Evolutionary conservation across 2,797 vertebrate species (phyloP).

Genomic region (Gallinago stenura): DNA sequence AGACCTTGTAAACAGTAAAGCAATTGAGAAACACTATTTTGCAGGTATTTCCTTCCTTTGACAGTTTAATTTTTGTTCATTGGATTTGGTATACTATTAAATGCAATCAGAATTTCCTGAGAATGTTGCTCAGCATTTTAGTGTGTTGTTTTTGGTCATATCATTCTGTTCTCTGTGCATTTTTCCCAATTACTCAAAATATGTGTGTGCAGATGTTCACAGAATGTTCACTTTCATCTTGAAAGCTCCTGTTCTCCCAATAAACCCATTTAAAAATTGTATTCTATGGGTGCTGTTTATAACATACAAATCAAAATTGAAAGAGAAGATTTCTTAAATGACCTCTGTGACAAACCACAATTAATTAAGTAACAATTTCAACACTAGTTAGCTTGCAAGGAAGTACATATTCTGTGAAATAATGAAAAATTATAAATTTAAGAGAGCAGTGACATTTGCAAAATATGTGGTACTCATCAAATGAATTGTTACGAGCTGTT

Average conservation of each 20-base stretch:
- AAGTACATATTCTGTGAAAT: not conserved
- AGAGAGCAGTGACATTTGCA: constrained; percentile 5
- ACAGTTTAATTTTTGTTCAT: constrained; percentile 22
- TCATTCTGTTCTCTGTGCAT: not conserved
- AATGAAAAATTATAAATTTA: constrained; percentile 3
- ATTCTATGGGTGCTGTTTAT: not conserved
- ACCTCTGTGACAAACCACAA: not conserved
- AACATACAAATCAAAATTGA: not conserved
- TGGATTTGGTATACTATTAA: not conserved
- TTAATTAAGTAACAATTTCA: constrained; percentile 5
- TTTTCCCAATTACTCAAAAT: not conserved
- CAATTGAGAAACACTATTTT: not conserved
- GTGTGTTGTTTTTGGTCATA: not conserved
- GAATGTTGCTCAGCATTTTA: not conserved
- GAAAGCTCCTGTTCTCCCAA: not conserved
- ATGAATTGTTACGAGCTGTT: not conserved
- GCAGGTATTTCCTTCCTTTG: not conserved
- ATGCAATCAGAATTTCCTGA: not conserved
- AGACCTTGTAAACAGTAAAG: not conserved
- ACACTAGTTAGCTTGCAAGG: not conserved
- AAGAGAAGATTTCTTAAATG: not conserved
- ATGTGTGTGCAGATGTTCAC: not conserved
- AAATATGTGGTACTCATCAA: not conserved
- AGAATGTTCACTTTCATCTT: constrained; percentile 7
- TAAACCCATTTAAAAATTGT: not conserved